phyloP scores from a whole-genome alignment of 2,888 invertebrate species.

The Dasysyrphus albostriatus region DNA sequence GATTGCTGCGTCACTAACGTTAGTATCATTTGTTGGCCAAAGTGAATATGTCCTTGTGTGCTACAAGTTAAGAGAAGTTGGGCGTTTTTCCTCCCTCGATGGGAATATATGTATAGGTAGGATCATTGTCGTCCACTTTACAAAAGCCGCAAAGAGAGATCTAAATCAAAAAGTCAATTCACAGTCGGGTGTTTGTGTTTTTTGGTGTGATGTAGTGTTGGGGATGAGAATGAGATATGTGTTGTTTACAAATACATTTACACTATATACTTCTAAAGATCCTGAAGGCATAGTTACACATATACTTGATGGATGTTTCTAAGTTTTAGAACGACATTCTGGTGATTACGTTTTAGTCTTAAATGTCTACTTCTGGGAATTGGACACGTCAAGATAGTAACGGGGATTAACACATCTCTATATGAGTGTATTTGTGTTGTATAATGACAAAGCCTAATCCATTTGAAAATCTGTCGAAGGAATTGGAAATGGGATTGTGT shows the following conservation, averaged over 20 bases:
- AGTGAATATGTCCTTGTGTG: conserved; percentile 25
- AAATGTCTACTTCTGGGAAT: conserved; percentile 32
- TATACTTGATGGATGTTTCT: conserved; percentile 68
- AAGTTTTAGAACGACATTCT: conserved; percentile 53
- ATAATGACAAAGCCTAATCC: conserved; percentile 6
- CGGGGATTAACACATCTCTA: conserved; percentile 12
- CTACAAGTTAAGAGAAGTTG: conserved; percentile 4
- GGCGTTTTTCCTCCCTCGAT: not conserved
- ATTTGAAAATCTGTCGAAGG: conserved; percentile 16
- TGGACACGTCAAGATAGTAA: conserved; percentile 15
- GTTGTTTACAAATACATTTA: not conserved
- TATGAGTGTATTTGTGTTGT: conserved; percentile 2
- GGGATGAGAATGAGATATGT: not conserved
- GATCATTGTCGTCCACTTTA: conserved; percentile 56
- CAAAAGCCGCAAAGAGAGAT: conserved; percentile 45
- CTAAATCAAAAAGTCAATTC: conserved; percentile 72
- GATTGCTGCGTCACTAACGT: conserved; percentile 58
- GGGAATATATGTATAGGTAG: conserved; percentile 14
- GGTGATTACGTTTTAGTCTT: conserved; percentile 55
- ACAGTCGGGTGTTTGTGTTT: conserved; percentile 29
- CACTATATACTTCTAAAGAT: conserved; percentile 32
- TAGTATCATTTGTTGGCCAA: conserved; percentile 35
- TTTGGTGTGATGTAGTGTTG: conserved; percentile 9
- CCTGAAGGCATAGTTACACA: conserved; percentile 56
- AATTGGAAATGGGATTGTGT: conserved; percentile 12